These are phyloP conservation scores for Tenebrio molitor DNA, from an alignment of 1,140 invertebrate species.

Conservation along the genomic window DNA sequence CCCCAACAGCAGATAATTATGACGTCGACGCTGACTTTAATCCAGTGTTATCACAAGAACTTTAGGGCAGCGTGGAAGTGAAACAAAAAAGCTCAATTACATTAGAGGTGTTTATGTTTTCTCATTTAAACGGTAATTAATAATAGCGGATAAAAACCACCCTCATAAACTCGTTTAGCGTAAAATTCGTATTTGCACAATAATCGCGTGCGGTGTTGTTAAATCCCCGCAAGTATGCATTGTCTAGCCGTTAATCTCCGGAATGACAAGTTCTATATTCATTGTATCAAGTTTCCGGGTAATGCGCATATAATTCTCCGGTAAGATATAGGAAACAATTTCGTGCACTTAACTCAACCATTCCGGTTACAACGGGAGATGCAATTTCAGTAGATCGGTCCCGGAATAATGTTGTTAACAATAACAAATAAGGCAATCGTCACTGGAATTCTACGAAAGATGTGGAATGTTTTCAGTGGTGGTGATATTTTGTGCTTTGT, in stretches of 20 bases:
- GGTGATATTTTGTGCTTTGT: not conserved
- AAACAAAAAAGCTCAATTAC: conserved; percentile 1
- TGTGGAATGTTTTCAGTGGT: not conserved
- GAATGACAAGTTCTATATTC: conserved; percentile 12
- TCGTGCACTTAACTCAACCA: conserved; percentile 14
- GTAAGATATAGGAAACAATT: conserved; percentile 33
- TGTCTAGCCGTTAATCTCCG: conserved; percentile 15
- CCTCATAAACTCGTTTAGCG: conserved; percentile 5
- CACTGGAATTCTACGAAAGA: not conserved
- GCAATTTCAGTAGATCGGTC: not conserved
- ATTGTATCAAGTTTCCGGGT: conserved; percentile 16
- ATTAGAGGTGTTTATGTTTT: conserved; percentile 6
- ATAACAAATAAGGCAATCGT: conserved; percentile 21
- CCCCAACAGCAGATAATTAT: conserved; percentile 14
- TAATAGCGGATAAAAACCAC: not conserved
- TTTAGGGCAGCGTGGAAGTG: not conserved
- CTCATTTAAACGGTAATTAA: conserved; percentile 11
- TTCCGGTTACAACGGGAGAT: conserved; percentile 13
- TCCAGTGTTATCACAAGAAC: conserved; percentile 5
- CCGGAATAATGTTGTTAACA: conserved; percentile 14
- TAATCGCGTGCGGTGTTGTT: conserved; percentile 12
- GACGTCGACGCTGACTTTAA: conserved; percentile 4
- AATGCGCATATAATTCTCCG: conserved; percentile 21
- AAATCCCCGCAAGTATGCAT: conserved; percentile 16
- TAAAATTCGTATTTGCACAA: not conserved